Percentiles rank a stretch among this genome's conserved stretches.
Evolutionary conservation across 2,888 invertebrate species (phyloP).

Genomic region (Tineola bisselliella): DNA sequence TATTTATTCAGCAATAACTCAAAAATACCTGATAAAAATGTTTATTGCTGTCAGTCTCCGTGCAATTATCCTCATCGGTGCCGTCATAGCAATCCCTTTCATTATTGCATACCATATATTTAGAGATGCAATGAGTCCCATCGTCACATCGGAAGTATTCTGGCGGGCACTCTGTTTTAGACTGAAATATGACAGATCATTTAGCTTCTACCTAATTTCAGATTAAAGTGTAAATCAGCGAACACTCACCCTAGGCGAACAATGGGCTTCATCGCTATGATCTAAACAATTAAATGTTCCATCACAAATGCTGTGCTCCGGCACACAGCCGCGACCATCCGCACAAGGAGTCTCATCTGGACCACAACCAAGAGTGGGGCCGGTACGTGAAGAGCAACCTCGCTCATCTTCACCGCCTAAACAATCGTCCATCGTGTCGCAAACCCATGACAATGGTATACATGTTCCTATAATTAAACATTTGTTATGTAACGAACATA

Average conservation of each 20-base stretch:
- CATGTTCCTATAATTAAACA: slow-evolving; percentile 76
- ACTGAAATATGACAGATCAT: not conserved
- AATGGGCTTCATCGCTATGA: slow-evolving; percentile 75
- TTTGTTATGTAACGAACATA: no score
- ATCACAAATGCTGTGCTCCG: slow-evolving; percentile 78
- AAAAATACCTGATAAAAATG: slow-evolving; percentile 39
- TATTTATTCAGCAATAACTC: no score
- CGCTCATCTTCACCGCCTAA: slow-evolving; percentile 82
- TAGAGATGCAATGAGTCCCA: slow-evolving; percentile 65
- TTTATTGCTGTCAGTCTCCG: slow-evolving; percentile 31
- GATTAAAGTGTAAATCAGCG: no score
- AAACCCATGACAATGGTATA: slow-evolving; percentile 80
- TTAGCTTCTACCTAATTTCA: no score
- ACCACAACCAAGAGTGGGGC: slow-evolving; percentile 35
- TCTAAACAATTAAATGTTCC: slow-evolving; percentile 76
- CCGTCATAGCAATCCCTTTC: slow-evolving; percentile 77
- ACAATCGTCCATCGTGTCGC: slow-evolving; percentile 85
- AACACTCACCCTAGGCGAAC: slow-evolving; percentile 24
- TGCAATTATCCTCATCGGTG: slow-evolving; percentile 77
- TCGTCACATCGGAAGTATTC: slow-evolving; percentile 48
- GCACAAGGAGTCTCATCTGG: slow-evolving; percentile 70
- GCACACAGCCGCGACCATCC: slow-evolving; percentile 72
- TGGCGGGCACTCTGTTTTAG: slow-evolving; percentile 26
- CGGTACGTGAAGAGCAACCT: slow-evolving; percentile 27
- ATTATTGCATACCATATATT: slow-evolving; percentile 73